Percentiles rank a stretch among this genome's conserved stretches.
Evolutionary conservation across 2,113 vertebrate species (phyloP).

Genomic region (Tilapia sparmanii): DNA sequence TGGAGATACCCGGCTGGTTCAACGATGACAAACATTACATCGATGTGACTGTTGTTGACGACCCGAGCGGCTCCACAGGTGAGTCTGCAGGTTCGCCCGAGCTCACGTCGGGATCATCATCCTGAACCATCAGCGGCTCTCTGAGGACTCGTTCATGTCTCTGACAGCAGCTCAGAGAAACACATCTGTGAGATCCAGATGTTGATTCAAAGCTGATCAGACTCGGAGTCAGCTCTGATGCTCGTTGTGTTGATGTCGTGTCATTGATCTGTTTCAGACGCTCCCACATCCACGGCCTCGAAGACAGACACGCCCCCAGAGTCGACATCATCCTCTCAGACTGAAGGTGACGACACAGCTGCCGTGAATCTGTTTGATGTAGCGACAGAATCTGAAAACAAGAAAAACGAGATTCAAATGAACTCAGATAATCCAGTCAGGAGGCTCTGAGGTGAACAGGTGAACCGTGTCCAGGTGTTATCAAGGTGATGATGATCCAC

Average conservation of each 20-base stretch:
- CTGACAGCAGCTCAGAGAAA: background rate
- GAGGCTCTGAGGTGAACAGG: background rate
- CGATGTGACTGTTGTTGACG: accelerated
- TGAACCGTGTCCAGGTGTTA: background rate
- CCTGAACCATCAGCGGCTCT: accelerated
- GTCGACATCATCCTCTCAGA: accelerated
- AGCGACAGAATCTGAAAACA: background rate
- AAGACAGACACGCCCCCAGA: background rate
- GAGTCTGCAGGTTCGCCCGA: background rate
- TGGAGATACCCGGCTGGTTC: background rate
- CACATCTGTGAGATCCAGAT: background rate
- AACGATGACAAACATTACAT: background rate
- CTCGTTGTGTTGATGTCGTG: background rate
- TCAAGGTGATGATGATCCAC: background rate
- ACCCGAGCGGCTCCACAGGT: background rate
- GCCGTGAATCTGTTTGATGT: accelerated
- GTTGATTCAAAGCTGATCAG: background rate
- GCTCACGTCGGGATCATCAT: background rate
- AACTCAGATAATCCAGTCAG: background rate
- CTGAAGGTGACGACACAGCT: background rate
- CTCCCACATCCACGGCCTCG: background rate
- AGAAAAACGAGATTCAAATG: background rate
- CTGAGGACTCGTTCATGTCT: background rate
- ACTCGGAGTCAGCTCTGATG: background rate
- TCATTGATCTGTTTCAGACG: background rate